These are phyloP conservation scores for Congeria kusceri DNA, from an alignment of 2,888 invertebrate genomes.

Conservation along the genomic window DNA sequence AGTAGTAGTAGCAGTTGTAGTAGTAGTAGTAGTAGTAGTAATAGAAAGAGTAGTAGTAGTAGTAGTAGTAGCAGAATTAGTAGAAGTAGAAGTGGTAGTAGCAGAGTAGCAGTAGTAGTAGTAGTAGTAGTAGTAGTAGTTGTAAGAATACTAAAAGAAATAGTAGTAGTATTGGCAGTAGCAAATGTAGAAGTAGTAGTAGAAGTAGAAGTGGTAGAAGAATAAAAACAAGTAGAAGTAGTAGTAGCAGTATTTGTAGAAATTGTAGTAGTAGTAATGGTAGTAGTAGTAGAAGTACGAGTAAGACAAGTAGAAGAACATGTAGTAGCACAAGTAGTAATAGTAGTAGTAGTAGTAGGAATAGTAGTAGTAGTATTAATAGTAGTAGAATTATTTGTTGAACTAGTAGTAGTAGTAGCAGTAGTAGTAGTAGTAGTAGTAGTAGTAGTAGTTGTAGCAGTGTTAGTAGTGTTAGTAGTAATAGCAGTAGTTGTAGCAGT, in stretches of 20 bases:
- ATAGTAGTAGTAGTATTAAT: no score
- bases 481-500: background rate
- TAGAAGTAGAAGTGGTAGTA: background rate
- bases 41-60: background rate
- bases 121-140: constrained; percentile 7
- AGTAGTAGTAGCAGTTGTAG: no score
- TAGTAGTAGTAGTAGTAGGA: no score
- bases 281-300: background rate
- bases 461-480: background rate
- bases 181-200: background rate
- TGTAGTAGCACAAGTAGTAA: background rate
- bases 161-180: background rate
- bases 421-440: no score
- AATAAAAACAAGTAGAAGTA: background rate
- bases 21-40: background rate
- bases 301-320: background rate
- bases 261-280: background rate
- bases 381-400: no score
- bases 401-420: no score
- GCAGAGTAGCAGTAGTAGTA: background rate
- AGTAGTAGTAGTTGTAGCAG: background rate
- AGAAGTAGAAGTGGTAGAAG: background rate
- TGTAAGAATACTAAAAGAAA: background rate
- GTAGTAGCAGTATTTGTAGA: background rate
- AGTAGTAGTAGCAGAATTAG: background rate